Conservation (phyloP, 2,113 vertebrate species). For the Strix aluco region DNA sequence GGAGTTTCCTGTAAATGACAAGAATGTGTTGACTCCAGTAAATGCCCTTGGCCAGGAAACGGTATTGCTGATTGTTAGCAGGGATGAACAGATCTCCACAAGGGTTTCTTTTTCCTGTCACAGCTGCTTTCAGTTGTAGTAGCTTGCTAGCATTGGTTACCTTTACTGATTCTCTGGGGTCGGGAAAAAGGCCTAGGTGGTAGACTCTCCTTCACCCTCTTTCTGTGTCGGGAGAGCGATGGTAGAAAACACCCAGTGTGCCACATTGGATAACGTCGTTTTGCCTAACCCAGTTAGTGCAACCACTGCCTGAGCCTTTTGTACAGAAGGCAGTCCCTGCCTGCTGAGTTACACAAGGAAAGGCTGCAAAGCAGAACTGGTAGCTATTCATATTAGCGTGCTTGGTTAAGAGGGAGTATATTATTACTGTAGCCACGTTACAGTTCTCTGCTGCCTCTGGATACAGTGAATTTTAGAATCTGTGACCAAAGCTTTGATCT, state of each 20-base stretch:
- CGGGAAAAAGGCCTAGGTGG: not conserved
- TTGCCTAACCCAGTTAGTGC: not conserved
- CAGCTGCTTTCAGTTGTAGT: not conserved
- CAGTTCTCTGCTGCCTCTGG: not conserved
- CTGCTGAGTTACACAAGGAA: not conserved
- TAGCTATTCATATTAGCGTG: not conserved
- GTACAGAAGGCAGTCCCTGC: not conserved
- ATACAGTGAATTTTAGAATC: not conserved
- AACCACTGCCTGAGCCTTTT: not conserved
- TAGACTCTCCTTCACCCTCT: not conserved
- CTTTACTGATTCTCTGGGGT: not conserved
- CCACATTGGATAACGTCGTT: not conserved
- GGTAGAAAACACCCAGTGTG: not conserved
- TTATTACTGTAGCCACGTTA: not conserved
- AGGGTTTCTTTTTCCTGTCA: not conserved
- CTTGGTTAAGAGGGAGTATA: not conserved
- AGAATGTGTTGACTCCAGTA: not conserved
- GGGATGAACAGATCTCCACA: not conserved
- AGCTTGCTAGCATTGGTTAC: not conserved
- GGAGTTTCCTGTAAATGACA: not conserved
- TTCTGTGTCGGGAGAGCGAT: rapidly evolving
- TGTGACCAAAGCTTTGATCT: not conserved
- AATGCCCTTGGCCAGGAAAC: not conserved
- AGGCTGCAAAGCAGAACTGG: not conserved
- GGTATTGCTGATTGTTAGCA: not conserved